phyloP scores from a whole-genome alignment of 2,797 vertebrate genomes.

The Ispidina lecontei region DNA sequence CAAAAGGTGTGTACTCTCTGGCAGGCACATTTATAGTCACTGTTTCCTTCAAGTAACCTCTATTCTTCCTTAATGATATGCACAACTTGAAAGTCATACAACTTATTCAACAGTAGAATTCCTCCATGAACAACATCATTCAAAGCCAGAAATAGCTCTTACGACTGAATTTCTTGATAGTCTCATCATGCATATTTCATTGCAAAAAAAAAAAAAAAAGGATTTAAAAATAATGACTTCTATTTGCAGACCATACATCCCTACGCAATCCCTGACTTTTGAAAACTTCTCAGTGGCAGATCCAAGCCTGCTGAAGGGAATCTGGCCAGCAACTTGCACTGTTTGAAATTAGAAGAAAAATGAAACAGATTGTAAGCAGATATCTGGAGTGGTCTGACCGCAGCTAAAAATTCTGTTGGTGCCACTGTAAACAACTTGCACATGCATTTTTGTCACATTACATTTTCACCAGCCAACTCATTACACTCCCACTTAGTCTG shows the following conservation, averaged over 20 bases:
- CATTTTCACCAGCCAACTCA: conserved; percentile 30
- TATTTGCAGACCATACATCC: background rate
- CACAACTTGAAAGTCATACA: background rate
- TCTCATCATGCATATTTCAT: background rate
- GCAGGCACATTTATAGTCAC: background rate
- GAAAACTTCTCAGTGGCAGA: background rate
- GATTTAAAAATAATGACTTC: background rate
- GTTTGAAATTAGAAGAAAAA: background rate
- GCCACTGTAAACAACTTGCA: conserved; percentile 24
- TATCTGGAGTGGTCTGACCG: background rate
- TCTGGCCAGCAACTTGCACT: background rate
- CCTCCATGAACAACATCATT: background rate
- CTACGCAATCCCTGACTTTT: background rate
- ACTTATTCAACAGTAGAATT: background rate
- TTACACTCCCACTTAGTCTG: conserved; percentile 34
- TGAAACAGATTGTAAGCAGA: background rate
- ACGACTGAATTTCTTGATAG: background rate
- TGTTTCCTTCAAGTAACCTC: background rate
- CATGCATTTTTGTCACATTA: conserved; percentile 46
- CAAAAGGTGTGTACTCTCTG: background rate
- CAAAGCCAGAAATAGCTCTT: background rate
- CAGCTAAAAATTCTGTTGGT: background rate
- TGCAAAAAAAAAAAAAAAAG: background rate
- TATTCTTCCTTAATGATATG: background rate
- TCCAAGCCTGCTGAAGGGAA: background rate